Evolutionary conservation across 2,113 vertebrate genomes (phyloP).

Genomic region (Mesoclemmys tuberculata): DNA sequence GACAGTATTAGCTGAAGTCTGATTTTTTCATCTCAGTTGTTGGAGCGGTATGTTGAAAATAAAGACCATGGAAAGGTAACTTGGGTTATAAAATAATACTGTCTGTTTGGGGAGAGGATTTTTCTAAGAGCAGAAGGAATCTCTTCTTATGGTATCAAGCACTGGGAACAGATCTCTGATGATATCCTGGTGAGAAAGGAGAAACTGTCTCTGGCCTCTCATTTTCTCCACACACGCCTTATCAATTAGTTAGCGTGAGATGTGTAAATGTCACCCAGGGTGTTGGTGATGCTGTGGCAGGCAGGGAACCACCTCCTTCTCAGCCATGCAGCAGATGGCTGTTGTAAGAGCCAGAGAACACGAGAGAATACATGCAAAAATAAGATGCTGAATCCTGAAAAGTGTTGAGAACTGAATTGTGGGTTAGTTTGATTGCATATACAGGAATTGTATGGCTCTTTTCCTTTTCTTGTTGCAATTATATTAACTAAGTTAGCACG

Average conservation of each 20-base stretch:
- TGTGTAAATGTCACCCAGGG: neutral
- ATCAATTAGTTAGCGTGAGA: neutral
- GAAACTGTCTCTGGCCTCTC: neutral
- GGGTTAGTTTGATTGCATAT: neutral
- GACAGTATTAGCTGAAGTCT: neutral
- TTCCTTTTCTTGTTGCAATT: neutral
- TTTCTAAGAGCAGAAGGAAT: neutral
- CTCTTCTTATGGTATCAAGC: neutral
- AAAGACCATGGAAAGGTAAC: neutral
- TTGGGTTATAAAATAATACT: neutral
- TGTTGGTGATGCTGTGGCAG: neutral
- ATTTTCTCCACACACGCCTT: neutral
- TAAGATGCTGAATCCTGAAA: neutral
- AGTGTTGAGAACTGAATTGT: neutral
- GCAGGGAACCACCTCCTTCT: neutral
- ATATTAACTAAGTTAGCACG: neutral
- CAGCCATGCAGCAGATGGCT: neutral
- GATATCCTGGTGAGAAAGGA: neutral
- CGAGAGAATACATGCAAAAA: neutral
- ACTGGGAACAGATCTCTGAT: neutral
- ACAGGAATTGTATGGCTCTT: neutral
- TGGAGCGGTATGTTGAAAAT: neutral
- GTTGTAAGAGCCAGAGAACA: neutral
- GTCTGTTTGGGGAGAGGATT: neutral
- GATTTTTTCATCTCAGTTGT: neutral